A percentile compares a stretch with the other conserved stretches of the same genome.
phyloP scores from a whole-genome alignment of 2,797 vertebrate species.

The Mionectes olivaceus region DNA sequence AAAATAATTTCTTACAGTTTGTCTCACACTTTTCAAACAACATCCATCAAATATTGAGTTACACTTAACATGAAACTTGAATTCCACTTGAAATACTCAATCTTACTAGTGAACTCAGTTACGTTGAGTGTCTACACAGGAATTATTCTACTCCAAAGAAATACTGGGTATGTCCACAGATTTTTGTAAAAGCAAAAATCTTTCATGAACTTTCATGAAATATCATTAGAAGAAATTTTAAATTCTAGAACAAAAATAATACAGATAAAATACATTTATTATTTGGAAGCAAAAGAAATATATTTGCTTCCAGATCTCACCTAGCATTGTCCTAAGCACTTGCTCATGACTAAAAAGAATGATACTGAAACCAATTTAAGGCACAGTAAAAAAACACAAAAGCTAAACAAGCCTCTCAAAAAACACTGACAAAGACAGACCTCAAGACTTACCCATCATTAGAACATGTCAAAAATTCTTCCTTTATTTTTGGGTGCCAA shows the following conservation, averaged over 20 bases:
- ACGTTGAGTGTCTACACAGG: neutral
- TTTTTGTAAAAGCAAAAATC: neutral
- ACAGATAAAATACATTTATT: neutral
- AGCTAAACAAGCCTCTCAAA: neutral
- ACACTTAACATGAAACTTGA: neutral
- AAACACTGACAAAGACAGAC: neutral
- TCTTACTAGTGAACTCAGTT: neutral
- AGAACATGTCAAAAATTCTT: constrained; percentile 98
- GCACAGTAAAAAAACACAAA: neutral
- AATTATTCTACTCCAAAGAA: neutral
- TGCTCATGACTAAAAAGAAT: neutral
- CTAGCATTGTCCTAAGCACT: neutral
- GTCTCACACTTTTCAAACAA: neutral
- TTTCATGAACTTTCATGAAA: neutral
- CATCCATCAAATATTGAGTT: neutral
- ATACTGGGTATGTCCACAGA: neutral
- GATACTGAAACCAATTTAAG: neutral
- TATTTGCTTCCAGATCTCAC: neutral
- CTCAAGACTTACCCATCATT: constrained; percentile 92
- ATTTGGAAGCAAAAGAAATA: neutral
- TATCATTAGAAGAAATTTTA: neutral
- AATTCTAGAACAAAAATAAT: neutral
- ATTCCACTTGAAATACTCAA: neutral
- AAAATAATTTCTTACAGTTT: neutral
- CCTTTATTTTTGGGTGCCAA: constrained; percentile 98